phyloP scores from a whole-genome alignment of 2,113 vertebrate genomes.

The Ptilorrhoa leucosticta region DNA sequence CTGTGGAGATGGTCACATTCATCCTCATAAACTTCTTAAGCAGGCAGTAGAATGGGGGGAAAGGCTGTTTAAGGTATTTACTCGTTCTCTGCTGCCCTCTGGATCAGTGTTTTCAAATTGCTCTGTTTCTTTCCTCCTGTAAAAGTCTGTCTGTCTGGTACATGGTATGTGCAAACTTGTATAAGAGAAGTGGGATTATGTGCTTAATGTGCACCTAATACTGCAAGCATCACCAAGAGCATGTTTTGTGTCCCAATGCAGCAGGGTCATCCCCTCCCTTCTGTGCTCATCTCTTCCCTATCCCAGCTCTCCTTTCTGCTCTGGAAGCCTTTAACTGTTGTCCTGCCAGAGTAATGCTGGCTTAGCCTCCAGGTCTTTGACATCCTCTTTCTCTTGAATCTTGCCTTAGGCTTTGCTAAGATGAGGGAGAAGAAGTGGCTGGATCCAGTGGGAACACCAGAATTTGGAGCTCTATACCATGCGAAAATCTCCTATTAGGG shows the following conservation, averaged over 20 bases:
- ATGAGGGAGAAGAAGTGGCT: slow-evolving; percentile 57
- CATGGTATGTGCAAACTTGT: background rate
- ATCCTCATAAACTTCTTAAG: background rate
- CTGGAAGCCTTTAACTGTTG: background rate
- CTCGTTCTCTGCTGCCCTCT: slow-evolving; percentile 21
- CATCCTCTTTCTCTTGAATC: slow-evolving; percentile 46
- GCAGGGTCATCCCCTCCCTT: background rate
- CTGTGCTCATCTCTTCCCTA: background rate
- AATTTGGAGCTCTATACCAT: slow-evolving; percentile 39
- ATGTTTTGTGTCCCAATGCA: background rate
- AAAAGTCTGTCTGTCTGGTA: background rate
- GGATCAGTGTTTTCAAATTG: background rate
- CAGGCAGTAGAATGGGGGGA: background rate
- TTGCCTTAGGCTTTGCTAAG: slow-evolving; percentile 56
- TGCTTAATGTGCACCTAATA: background rate
- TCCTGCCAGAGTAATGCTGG: background rate
- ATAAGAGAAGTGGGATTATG: background rate
- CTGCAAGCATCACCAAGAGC: background rate
- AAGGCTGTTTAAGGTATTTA: background rate
- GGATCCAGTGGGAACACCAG: slow-evolving; percentile 37
- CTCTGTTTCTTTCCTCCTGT: background rate
- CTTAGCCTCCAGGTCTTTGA: slow-evolving; percentile 13
- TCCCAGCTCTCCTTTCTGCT: background rate
- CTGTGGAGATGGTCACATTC: rapidly evolving
- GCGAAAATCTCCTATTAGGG: slow-evolving; percentile 35